phyloP scores from a whole-genome alignment of 2,888 invertebrate genomes.

The Strigamia maritima region DNA sequence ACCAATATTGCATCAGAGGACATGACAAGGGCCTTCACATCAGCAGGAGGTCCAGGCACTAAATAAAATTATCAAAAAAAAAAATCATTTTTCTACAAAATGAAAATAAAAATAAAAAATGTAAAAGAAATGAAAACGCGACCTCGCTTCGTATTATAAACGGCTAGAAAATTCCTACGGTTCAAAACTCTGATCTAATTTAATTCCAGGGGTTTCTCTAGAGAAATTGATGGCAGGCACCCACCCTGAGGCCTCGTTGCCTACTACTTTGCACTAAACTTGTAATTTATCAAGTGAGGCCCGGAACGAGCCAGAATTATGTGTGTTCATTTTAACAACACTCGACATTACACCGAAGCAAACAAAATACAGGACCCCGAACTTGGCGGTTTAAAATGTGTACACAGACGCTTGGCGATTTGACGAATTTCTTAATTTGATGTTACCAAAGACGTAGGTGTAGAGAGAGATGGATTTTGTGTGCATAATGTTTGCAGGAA shows the following conservation, averaged over 20 bases:
- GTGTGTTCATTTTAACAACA: neutral
- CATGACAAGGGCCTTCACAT: slow-evolving; percentile 89
- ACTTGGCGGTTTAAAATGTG: neutral
- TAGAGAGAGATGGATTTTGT: neutral
- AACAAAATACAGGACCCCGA: neutral
- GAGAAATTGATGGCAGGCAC: slow-evolving; percentile 1
- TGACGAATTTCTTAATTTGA: neutral
- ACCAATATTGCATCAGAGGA: slow-evolving; percentile 85
- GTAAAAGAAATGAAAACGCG: neutral
- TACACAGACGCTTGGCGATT: neutral
- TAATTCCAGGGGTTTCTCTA: neutral
- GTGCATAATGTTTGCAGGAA: no score
- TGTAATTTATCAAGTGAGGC: neutral
- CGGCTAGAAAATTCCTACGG: neutral
- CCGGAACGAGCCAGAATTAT: neutral
- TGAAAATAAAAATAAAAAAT: neutral
- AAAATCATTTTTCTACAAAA: neutral
- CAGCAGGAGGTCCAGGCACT: slow-evolving; percentile 91
- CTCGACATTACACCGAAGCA: neutral
- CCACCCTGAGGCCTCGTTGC: neutral
- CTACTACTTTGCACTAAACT: neutral
- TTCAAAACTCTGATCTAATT: neutral
- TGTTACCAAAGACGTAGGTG: neutral
- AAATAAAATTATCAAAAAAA: slow-evolving; percentile 46
- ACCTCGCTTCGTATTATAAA: neutral